Conservation (phyloP, 2,113 vertebrate genomes). For the Dipodomys spectabilis region DNA sequence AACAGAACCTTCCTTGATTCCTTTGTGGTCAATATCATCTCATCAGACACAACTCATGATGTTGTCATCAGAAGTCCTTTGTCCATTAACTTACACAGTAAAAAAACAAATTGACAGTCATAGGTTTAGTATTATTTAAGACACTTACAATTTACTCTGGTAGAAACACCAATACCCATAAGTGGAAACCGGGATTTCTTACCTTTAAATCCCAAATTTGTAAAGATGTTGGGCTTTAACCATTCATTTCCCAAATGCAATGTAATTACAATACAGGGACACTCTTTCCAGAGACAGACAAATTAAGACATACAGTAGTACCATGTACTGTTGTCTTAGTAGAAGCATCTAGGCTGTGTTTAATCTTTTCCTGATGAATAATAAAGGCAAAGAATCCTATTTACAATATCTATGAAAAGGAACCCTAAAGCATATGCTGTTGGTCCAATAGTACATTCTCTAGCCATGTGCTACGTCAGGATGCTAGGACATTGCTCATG, state of each 20-base stretch:
- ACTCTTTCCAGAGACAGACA: background rate
- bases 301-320: background rate
- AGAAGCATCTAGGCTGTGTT: background rate
- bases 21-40: background rate
- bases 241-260: background rate
- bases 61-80: background rate
- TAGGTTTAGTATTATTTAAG: background rate
- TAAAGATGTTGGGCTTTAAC: background rate
- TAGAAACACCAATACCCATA: background rate
- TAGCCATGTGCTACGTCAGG: background rate
- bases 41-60: background rate
- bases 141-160: background rate
- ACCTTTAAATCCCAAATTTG: background rate
- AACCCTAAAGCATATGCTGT: background rate
- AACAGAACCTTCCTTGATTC: background rate
- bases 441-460: rapidly evolving
- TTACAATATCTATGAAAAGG: background rate
- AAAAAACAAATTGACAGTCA: background rate
- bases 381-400: background rate
- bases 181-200: background rate
- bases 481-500: background rate
- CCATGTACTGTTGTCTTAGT: background rate
- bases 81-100: background rate
- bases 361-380: background rate
- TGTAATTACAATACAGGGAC: background rate